Base-by-base conservation (phyloP, 2,797 vertebrate species). In the Pipistrellus nathusii region DNA sequence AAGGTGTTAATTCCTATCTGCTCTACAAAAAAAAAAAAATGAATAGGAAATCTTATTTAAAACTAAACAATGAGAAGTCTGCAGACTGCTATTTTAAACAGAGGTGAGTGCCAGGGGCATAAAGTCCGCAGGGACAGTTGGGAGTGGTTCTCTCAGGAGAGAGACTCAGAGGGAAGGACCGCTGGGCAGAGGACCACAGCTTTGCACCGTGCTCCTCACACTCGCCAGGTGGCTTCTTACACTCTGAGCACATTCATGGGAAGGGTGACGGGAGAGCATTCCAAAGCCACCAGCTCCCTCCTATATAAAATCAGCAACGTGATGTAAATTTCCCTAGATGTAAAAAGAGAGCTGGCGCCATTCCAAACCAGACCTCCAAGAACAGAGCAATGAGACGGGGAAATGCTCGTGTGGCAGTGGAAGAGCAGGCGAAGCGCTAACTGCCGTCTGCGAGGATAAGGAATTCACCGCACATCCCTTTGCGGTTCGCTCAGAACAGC, bases 331-430 rank as follows among this genome's bases (percentile, higher is more conserved):
- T 98, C 96, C 96, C 97, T 97, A 97, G 98, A 97, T 98, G 97
- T 96, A 97, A 97, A 98, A 98, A 97, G 96, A 97, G 97, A 98
- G 97, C 96, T 98, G 97, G 97, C 97, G 88, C 71, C 48, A 73
- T 96, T 98, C 97, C 98, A 98, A 98, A 97, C 96, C 97, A 98
- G 98, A 98, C 96, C 97, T 98, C 97, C 96, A 97, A 97, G 98
- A 98, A 97, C 95, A 96, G 95, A 98, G 97, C 97, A 98, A 97
- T 98, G 98, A 98, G 97, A 97, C 96, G 93, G 96, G 96, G 59
- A 94, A 96, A 91, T 88, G 97, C 96, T 97, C 96, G 82, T 91
- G 95, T 97, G 95, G 97, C 97, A 97, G 92, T 97, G 96, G 97
- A 96, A 97, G 96, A 97, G 95, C 96, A 98, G 97, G 96, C 44